phyloP scores from a whole-genome alignment of 2,797 vertebrate genomes.

The Arctocebus calabarensis region DNA sequence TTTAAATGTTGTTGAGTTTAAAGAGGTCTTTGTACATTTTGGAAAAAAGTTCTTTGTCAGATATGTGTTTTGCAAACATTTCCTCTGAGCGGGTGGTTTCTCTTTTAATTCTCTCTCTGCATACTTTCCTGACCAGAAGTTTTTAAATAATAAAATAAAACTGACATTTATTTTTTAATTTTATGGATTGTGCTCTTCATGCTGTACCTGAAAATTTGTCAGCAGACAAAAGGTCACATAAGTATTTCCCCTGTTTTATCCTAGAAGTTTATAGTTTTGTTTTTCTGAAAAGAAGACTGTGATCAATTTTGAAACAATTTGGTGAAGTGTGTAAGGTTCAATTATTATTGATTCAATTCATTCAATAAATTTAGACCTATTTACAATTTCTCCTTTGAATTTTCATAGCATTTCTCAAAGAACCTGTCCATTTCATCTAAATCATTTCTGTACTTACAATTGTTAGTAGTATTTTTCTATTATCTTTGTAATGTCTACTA shows the following conservation, averaged over 20 bases:
- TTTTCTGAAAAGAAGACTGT: background rate
- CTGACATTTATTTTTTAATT: background rate
- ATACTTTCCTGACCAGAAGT: background rate
- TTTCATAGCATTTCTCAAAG: background rate
- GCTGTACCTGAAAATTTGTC: background rate
- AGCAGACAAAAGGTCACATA: background rate
- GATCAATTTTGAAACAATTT: background rate
- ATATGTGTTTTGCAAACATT: too few species aligned
- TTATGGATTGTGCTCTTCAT: background rate
- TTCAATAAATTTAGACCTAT: background rate
- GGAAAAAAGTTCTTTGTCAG: too few species aligned
- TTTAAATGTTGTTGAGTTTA: background rate
- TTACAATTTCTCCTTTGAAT: background rate
- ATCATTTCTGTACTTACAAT: background rate
- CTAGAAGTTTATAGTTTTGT: background rate
- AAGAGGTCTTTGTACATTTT: too few species aligned
- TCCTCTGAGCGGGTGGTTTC: background rate
- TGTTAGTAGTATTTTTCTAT: background rate
- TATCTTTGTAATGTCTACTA: background rate
- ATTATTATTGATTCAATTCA: background rate
- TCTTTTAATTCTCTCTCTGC: background rate
- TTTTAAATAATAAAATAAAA: background rate
- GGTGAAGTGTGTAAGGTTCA: background rate
- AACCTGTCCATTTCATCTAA: background rate
- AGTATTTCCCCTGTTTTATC: background rate